phyloP scores from a whole-genome alignment of 1,140 invertebrate genomes.

The Caerostris darwini region DNA sequence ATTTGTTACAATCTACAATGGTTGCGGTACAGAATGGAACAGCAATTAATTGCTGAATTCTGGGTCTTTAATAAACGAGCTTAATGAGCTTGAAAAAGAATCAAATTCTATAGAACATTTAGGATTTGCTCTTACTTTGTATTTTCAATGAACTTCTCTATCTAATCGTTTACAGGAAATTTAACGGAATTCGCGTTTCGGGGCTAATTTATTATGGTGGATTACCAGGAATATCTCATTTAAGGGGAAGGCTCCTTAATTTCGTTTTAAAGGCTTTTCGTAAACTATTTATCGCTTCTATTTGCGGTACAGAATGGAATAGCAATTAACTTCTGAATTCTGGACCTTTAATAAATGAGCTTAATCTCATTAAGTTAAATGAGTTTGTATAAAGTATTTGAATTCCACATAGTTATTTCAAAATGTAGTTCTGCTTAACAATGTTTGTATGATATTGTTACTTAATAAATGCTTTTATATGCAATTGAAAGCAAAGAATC shows the following conservation, averaged over 20 bases:
- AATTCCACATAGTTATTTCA: too few species aligned
- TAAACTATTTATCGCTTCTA: neutral
- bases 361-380: neutral
- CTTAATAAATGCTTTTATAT: too few species aligned
- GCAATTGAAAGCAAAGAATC: too few species aligned
- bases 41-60: conserved; percentile 37
- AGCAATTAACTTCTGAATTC: conserved; percentile 44
- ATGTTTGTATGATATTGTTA: too few species aligned
- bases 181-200: neutral
- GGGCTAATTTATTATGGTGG: neutral
- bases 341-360: too few species aligned
- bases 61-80: too few species aligned
- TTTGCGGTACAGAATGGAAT: too few species aligned
- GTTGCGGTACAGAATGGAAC: too few species aligned
- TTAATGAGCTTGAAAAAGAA: neutral
- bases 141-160: too few species aligned
- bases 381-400: neutral
- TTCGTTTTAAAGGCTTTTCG: conserved; percentile 2
- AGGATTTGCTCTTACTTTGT: neutral
- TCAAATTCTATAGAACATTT: neutral
- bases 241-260: neutral
- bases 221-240: neutral
- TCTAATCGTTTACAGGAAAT: neutral
- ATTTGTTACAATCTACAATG: too few species aligned
- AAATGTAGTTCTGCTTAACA: too few species aligned